phyloP scores from a whole-genome alignment of 1,140 invertebrate genomes.

The Daktulosphaira vitifoliae region DNA sequence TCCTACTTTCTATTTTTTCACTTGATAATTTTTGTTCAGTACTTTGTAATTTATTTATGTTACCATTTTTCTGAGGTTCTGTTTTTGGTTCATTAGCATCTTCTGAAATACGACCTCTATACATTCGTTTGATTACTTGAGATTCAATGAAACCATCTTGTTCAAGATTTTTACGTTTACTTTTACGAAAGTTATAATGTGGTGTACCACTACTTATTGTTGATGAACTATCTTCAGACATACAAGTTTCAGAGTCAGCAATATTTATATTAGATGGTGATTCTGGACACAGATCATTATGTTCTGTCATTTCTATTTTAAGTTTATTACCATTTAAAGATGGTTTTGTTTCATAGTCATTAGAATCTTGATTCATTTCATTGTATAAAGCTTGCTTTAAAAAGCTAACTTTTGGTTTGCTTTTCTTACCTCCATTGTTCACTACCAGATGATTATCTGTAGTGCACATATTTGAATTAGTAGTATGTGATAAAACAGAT shows the following conservation, averaged over 20 bases:
- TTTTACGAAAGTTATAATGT: slow-evolving; percentile 26
- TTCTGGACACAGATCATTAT: slow-evolving; percentile 14
- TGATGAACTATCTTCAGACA: slow-evolving; percentile 25
- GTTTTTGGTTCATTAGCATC: slow-evolving; percentile 1
- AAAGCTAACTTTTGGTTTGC: slow-evolving; percentile 8
- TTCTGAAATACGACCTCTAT: slow-evolving; percentile 15
- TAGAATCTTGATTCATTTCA: slow-evolving; percentile 27
- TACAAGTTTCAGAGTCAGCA: slow-evolving; percentile 21
- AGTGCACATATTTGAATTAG: background rate
- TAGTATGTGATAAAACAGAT: slow-evolving; percentile 23
- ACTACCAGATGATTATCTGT: background rate
- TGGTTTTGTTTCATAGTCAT: background rate
- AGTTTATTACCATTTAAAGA: background rate
- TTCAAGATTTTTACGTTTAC: slow-evolving; percentile 27
- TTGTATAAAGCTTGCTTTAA: slow-evolving; percentile 23
- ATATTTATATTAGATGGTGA: slow-evolving; percentile 1
- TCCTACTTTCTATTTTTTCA: background rate
- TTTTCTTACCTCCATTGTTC: background rate
- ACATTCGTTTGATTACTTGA: slow-evolving; percentile 31
- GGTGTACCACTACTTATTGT: slow-evolving; percentile 27
- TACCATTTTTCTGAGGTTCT: background rate
- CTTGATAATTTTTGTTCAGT: background rate
- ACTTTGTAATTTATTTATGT: background rate
- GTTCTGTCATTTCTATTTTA: background rate
- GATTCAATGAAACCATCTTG: slow-evolving; percentile 30